Percentiles rank a stretch among this genome's conserved stretches.
phyloP scores from a whole-genome alignment of 2,888 invertebrate genomes.

The Lithophane socia region DNA sequence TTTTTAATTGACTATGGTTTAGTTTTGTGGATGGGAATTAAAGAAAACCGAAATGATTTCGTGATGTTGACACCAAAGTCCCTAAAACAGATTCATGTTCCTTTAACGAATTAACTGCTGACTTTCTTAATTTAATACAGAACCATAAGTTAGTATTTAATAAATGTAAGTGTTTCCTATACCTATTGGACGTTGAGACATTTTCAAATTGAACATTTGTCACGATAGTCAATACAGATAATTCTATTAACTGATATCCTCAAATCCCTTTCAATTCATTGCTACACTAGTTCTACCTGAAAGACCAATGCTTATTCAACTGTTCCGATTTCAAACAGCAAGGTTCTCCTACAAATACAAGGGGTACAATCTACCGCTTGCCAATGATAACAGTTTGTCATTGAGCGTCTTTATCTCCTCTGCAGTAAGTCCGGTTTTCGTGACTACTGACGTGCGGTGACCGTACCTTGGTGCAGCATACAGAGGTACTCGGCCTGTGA shows the following conservation, averaged over 20 bases:
- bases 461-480: constrained; percentile 32
- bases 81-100: neutral
- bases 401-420: neutral
- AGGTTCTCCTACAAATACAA: constrained; percentile 51
- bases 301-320: constrained; percentile 28
- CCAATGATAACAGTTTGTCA: neutral
- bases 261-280: neutral
- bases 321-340: constrained; percentile 13
- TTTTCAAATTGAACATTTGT: neutral
- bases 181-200: neutral
- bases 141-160: neutral
- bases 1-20: neutral
- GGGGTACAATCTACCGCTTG: constrained; percentile 1
- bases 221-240: neutral
- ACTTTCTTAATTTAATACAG: neutral
- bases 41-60: neutral
- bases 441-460: neutral
- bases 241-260: neutral
- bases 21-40: neutral
- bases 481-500: constrained; percentile 62
- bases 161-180: neutral
- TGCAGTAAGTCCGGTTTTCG: neutral
- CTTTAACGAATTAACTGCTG: neutral
- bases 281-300: neutral
- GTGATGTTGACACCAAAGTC: neutral